Conservation (phyloP, 2,888 invertebrate genomes). For the Chrysopilus asiliformis region DNA sequence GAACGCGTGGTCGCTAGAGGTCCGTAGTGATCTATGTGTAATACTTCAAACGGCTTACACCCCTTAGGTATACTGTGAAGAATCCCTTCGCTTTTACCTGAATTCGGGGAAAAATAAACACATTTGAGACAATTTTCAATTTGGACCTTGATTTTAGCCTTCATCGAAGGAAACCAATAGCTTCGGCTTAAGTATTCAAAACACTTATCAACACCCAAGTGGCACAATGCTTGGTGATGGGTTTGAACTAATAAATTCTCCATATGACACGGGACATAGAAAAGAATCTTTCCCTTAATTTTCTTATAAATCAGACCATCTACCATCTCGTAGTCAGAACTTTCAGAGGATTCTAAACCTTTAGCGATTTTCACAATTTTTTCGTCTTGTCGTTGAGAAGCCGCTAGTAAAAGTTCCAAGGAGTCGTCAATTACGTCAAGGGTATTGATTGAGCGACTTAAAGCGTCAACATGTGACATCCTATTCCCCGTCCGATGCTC, state of each 20-base stretch:
- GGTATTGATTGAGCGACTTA: too few species aligned
- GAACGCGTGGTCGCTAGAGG: background rate
- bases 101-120: too few species aligned
- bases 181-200: background rate
- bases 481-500: constrained; percentile 15
- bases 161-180: constrained; percentile 1
- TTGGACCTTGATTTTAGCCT: background rate
- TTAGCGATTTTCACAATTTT: constrained; percentile 14
- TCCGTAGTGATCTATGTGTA: background rate
- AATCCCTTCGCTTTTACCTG: too few species aligned
- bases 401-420: constrained; percentile 11
- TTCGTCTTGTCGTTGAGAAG: constrained; percentile 13
- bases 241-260: constrained; percentile 15
- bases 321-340: constrained; percentile 8
- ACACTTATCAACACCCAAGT: constrained; percentile 9
- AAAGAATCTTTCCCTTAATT: constrained; percentile 4
- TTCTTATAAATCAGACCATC: constrained; percentile 12
- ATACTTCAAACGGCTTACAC: background rate
- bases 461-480: constrained; percentile 23
- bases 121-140: background rate
- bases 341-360: constrained; percentile 14
- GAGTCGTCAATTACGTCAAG: constrained; percentile 5
- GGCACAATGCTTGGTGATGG: constrained; percentile 22
- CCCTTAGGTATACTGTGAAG: too few species aligned
- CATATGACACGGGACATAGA: constrained; percentile 17